Evolutionary conservation across 2,797 vertebrate genomes (phyloP), one percentile per base, ranked within the genome.

Genomic region (Scleropages formosus): DNA sequence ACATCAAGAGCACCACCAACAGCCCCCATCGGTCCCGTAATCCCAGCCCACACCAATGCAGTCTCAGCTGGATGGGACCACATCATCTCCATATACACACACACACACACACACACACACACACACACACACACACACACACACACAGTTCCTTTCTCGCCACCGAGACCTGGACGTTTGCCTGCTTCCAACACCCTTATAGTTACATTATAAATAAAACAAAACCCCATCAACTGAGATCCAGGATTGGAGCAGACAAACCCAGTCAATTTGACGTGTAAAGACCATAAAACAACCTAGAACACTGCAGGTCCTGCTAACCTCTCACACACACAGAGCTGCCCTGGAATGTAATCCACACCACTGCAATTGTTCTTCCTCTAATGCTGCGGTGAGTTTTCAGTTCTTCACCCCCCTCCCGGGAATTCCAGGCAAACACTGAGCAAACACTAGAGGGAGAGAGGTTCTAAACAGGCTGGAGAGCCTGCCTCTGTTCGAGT

Each of bases 1-100:
- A 61, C 74, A 46, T 53, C 15, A 73, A 65, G 60, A 15, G 47
- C 10, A 61, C 68, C 53, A 58, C 68, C 64, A 69, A 46, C 67
- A 65, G 49, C 20, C 47, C 8, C 77, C 53, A 69, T 22, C 58
- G 46, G 4, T 66, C 64, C 64, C n/a, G n/a, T n/a, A n/a, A n/a
- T n/a, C n/a, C n/a, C n/a, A n/a, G n/a, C n/a, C n/a, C n/a, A n/a
- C n/a, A n/a, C n/a, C n/a, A n/a, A n/a, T n/a, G n/a, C n/a, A n/a
- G n/a, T n/a, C n/a, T n/a, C n/a, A n/a, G n/a, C n/a, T n/a, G n/a
- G n/a, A n/a, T n/a, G n/a, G n/a, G n/a, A n/a, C n/a, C n/a, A n/a
- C n/a, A n/a, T n/a, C n/a, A n/a, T n/a, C 56, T 15, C 64, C 44
- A 62, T 58, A 72, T 18, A 27, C 15, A 15, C 44, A 62, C 58